phyloP scores from a whole-genome alignment of 2,797 vertebrate genomes.

The Sebastolobus altivelis region DNA sequence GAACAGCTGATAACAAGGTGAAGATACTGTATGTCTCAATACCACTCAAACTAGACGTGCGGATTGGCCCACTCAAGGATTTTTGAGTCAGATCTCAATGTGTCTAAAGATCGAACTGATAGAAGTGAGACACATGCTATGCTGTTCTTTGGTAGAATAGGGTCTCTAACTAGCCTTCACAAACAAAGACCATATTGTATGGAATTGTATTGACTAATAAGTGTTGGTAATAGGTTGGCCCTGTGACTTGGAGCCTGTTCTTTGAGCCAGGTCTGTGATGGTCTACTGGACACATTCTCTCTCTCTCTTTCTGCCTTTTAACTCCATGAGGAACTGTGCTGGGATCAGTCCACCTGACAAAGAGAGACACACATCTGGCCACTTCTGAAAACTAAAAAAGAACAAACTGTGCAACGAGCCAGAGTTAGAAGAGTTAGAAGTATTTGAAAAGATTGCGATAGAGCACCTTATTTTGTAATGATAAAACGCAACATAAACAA shows the following conservation, averaged over 20 bases:
- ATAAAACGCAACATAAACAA: background rate
- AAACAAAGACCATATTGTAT: conserved; percentile 50
- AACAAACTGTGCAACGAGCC: background rate
- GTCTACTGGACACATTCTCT: conserved; percentile 74
- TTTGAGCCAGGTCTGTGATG: conserved; percentile 69
- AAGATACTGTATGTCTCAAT: background rate
- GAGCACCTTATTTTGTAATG: conserved; percentile 1
- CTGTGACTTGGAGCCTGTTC: conserved; percentile 43
- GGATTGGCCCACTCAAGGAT: background rate
- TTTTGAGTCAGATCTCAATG: conserved; percentile 2
- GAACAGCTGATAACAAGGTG: conserved; percentile 3
- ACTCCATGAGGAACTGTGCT: background rate
- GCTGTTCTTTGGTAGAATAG: background rate
- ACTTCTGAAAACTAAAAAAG: conserved; percentile 18
- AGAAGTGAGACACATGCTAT: background rate
- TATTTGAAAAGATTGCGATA: conserved; percentile 2
- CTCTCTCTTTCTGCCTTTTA: conserved; percentile 37
- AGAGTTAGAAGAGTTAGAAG: background rate
- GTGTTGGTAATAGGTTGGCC: conserved; percentile 47
- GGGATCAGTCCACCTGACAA: conserved; percentile 23
- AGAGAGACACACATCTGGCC: conserved; percentile 7
- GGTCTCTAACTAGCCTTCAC: background rate
- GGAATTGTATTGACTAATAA: conserved; percentile 46
- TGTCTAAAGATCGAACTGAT: background rate
- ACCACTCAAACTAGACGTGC: background rate